phyloP scores from a whole-genome alignment of 2,797 vertebrate genomes.

The Podarcis lilfordi region DNA sequence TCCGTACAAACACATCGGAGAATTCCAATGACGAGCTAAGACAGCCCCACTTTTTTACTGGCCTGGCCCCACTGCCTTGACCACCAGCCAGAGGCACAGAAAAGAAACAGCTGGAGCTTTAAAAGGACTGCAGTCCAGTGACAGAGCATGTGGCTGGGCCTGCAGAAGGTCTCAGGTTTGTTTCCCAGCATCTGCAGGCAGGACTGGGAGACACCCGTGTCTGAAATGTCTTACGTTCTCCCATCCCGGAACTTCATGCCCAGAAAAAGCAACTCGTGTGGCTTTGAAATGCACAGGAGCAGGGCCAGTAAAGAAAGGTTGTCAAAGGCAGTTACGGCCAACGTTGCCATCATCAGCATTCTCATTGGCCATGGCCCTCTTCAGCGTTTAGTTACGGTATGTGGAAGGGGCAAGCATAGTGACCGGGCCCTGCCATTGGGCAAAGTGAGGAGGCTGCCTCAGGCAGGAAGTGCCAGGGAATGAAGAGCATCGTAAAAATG shows the following conservation, averaged over 20 bases:
- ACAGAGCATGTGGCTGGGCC: no score
- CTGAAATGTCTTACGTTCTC: background rate
- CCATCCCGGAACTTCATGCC: background rate
- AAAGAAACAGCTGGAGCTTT: background rate
- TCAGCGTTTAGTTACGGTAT: background rate
- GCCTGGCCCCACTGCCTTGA: constrained; percentile 44
- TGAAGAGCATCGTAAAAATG: no score
- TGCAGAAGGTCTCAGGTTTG: no score
- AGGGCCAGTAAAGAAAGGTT: background rate
- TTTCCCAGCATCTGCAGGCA: no score
- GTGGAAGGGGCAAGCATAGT: background rate
- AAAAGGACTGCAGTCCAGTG: no score
- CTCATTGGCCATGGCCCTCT: background rate
- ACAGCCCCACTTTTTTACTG: constrained; percentile 35
- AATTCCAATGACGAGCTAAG: constrained; percentile 43
- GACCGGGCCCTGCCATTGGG: background rate
- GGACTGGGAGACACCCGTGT: no score
- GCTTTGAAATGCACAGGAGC: background rate
- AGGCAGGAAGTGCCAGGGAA: background rate
- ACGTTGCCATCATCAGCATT: background rate
- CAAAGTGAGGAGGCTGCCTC: background rate
- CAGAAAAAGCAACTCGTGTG: background rate
- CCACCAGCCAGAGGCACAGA: constrained; percentile 62
- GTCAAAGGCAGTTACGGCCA: background rate
- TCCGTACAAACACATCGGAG: constrained; percentile 49